phyloP scores from a whole-genome alignment of 1,140 invertebrate species.

The Halictus rubicundus region DNA sequence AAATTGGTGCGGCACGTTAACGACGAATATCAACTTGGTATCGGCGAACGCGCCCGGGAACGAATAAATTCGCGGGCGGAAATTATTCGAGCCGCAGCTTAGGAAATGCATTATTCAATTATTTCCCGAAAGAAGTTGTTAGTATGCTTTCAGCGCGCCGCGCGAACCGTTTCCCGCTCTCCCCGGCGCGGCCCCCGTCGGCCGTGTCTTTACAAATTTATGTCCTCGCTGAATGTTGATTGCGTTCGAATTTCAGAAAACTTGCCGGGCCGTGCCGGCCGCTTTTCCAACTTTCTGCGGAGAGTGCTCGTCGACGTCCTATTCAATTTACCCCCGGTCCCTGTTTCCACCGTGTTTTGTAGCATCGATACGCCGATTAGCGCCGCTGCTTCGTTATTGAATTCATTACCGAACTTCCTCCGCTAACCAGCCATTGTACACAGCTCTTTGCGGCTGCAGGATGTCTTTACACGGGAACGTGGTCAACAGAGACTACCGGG shows the following conservation, averaged over 20 bases:
- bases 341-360: neutral
- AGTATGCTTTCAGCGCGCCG: neutral
- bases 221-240: constrained; percentile 40
- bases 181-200: neutral
- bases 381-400: constrained; percentile 7
- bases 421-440: too few species aligned
- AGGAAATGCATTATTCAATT: constrained; percentile 50
- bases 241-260: constrained; percentile 11
- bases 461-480: too few species aligned
- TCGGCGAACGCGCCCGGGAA: neutral
- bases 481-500: too few species aligned
- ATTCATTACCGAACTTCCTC: constrained; percentile 1
- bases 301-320: neutral
- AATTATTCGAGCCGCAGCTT: constrained; percentile 44
- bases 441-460: too few species aligned
- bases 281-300: neutral
- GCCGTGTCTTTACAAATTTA: constrained; percentile 40
- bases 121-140: constrained; percentile 19
- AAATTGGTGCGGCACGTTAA: too few species aligned
- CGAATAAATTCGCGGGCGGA: constrained; percentile 1
- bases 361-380: constrained; percentile 18
- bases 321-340: neutral
- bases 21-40: constrained; percentile 16
- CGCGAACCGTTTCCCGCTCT: too few species aligned
- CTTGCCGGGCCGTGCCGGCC: too few species aligned